Evolutionary conservation across 2,888 invertebrate species (phyloP).

Genomic region (Dimorphilus gyrociliatus): DNA sequence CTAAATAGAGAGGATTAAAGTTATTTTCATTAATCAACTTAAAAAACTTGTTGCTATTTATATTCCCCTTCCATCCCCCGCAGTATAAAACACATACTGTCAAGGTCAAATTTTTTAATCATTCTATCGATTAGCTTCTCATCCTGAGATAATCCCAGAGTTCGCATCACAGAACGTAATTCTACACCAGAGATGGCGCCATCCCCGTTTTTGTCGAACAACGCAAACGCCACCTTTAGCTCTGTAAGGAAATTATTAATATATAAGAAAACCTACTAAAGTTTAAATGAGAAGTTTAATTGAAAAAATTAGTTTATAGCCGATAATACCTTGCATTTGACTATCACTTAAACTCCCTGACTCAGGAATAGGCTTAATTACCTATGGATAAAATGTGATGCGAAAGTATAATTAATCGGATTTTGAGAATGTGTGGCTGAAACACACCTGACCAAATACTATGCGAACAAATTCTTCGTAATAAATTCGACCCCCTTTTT

Average conservation of each 20-base stretch:
- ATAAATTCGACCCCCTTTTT: constrained; percentile 8
- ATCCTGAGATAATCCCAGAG: constrained; percentile 7
- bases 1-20: too few relatives aligned
- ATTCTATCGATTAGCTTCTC: constrained; percentile 8
- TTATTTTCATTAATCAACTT: constrained; percentile 1
- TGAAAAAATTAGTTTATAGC: too few relatives aligned
- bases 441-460: constrained; percentile 9
- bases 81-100: constrained; percentile 8
- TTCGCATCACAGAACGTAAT: constrained; percentile 8
- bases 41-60: too few relatives aligned
- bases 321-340: too few relatives aligned
- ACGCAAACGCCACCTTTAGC: constrained; percentile 9
- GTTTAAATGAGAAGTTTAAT: too few relatives aligned
- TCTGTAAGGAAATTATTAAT: constrained; percentile 4
- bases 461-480: constrained; percentile 9
- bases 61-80: too few relatives aligned
- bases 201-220: constrained; percentile 11
- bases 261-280: too few relatives aligned
- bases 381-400: too few relatives aligned
- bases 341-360: too few relatives aligned
- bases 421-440: too few relatives aligned
- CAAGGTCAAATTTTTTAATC: constrained; percentile 9
- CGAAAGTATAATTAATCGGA: too few relatives aligned
- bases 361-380: too few relatives aligned
- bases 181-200: constrained; percentile 10